Percentiles rank a stretch among this genome's conserved stretches.
phyloP scores from a whole-genome alignment of 2,888 invertebrate species.

The Andrena bucephala region DNA sequence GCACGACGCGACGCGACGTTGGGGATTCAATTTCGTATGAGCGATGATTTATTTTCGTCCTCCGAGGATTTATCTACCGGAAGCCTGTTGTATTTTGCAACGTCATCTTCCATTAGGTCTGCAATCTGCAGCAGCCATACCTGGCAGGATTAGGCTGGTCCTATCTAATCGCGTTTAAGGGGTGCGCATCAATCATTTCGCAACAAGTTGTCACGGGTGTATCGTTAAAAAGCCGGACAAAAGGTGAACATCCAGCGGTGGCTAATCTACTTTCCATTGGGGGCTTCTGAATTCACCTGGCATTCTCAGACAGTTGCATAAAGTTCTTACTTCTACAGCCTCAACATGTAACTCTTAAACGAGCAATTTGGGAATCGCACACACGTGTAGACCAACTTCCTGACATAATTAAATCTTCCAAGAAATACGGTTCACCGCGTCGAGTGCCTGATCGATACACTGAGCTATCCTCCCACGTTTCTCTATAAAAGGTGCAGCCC shows the following conservation, averaged over 20 bases:
- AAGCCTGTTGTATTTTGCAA: constrained; percentile 64
- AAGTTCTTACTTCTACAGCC: not conserved
- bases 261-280: not conserved
- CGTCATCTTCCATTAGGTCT: constrained; percentile 68
- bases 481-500: too few species aligned
- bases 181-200: constrained; percentile 47
- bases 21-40: constrained; percentile 64
- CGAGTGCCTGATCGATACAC: too few species aligned
- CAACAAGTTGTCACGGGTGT: constrained; percentile 51
- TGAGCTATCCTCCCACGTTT: too few species aligned
- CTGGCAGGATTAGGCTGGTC: constrained; percentile 48
- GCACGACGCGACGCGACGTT: constrained; percentile 47
- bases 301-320: not conserved
- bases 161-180: constrained; percentile 43
- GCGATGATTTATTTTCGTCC: constrained; percentile 69
- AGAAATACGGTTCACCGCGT: too few species aligned
- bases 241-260: not conserved
- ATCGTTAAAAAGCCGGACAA: not conserved
- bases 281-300: not conserved
- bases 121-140: constrained; percentile 49
- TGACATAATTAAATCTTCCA: too few species aligned
- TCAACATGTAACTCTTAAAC: too few species aligned
- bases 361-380: too few species aligned
- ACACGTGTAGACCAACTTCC: too few species aligned
- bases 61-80: constrained; percentile 64